Evolutionary conservation across 2,113 vertebrate species (phyloP).

Genomic region (Myotis lucifugus): DNA sequence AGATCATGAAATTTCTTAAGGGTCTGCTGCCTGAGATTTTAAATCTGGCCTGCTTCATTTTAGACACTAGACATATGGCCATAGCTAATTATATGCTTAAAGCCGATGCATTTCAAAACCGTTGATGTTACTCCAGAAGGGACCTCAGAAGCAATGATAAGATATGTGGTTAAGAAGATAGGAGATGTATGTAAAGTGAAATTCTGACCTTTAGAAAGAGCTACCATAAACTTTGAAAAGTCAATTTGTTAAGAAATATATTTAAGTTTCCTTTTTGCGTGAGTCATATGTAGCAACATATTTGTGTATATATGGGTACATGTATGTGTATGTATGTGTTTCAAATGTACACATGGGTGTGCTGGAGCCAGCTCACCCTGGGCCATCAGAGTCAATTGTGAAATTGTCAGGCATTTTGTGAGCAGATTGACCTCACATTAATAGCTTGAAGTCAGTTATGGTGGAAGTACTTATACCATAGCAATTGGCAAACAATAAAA

Average conservation of each 20-base stretch:
- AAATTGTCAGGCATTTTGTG: background rate
- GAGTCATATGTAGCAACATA: background rate
- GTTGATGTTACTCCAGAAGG: conserved; percentile 25
- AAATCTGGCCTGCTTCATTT: conserved; percentile 42
- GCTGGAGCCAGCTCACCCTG: background rate
- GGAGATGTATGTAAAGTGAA: background rate
- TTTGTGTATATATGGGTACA: background rate
- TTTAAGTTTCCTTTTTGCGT: background rate
- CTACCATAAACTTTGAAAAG: background rate
- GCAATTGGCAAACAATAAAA: conserved; percentile 1
- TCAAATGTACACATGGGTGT: background rate
- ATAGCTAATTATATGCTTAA: conserved; percentile 51
- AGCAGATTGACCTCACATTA: no score
- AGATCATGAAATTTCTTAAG: conserved; percentile 44
- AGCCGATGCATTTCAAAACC: conserved; percentile 44
- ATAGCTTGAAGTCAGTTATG: background rate
- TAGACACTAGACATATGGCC: conserved; percentile 29
- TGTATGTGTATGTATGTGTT: background rate
- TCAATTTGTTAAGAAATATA: background rate
- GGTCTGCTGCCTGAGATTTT: conserved; percentile 26
- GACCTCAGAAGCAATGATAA: background rate
- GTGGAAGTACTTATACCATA: background rate
- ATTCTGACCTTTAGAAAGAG: conserved; percentile 36
- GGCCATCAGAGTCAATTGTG: background rate
- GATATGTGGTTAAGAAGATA: background rate